Percentiles rank a stretch among this genome's conserved stretches.
Evolutionary conservation across 2,888 invertebrate genomes (phyloP).

Genomic region (Hybos culiciformis): DNA sequence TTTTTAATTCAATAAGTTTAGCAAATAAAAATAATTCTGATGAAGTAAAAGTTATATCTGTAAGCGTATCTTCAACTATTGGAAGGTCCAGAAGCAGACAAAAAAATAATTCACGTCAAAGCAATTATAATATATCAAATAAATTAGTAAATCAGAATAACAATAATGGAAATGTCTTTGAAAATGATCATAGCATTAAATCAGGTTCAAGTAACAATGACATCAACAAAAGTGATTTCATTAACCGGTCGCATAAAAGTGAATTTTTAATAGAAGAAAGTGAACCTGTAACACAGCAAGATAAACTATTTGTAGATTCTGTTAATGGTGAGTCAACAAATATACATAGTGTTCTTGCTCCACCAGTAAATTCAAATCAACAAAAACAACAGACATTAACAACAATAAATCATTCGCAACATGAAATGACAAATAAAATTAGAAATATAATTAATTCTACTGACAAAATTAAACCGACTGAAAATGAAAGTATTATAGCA

Average conservation of each 20-base stretch:
- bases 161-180: slow-evolving; percentile 5
- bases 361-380: slow-evolving; percentile 29
- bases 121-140: slow-evolving; percentile 10
- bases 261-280: slow-evolving; percentile 45
- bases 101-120: slow-evolving; percentile 5
- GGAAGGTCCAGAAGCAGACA: slow-evolving; percentile 15
- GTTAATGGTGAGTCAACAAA: slow-evolving; percentile 29
- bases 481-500: slow-evolving; percentile 10
- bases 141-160: slow-evolving; percentile 12
- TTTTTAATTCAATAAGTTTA: too few relatives aligned
- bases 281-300: slow-evolving; percentile 37
- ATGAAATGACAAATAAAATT: slow-evolving; percentile 34
- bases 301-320: slow-evolving; percentile 22
- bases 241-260: slow-evolving; percentile 42
- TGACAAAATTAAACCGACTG: too few relatives aligned
- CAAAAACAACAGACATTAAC: too few relatives aligned
- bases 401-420: slow-evolving; percentile 8
- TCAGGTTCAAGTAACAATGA: slow-evolving; percentile 3
- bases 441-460: slow-evolving; percentile 31
- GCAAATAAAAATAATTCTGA: slow-evolving; percentile 12
- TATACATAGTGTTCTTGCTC: slow-evolving; percentile 31
- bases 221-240: slow-evolving; percentile 19
- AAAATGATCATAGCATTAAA: too few relatives aligned
- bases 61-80: slow-evolving; percentile 38
- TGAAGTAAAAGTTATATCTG: slow-evolving; percentile 37